phyloP scores from a whole-genome alignment of 2,113 vertebrate genomes.

The Castor canadensis region DNA sequence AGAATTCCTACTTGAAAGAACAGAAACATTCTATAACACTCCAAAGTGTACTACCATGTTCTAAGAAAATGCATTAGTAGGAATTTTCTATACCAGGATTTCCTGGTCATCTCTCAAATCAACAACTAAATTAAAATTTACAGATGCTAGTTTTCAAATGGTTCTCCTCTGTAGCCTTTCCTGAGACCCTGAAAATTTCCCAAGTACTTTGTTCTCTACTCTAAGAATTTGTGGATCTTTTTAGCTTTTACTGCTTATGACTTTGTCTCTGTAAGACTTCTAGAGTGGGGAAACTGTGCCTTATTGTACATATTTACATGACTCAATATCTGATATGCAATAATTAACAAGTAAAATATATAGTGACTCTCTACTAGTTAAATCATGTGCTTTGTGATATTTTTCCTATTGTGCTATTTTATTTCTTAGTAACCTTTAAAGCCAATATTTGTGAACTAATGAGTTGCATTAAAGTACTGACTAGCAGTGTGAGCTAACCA shows the following conservation, averaged over 20 bases:
- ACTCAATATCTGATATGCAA: neutral
- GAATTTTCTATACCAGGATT: neutral
- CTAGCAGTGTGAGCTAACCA: neutral
- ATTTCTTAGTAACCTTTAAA: slow-evolving; percentile 24
- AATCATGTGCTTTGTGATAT: neutral
- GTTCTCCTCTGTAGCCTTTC: neutral
- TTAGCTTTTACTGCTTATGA: too few species aligned
- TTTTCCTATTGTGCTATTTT: neutral
- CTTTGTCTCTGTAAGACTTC: too few species aligned
- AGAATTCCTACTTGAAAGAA: neutral
- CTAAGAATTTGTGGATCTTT: neutral
- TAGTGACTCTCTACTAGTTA: neutral
- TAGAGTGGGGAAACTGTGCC: neutral
- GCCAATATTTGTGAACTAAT: neutral
- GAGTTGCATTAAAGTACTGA: neutral
- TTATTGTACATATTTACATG: neutral
- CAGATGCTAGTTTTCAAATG: neutral
- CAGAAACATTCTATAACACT: neutral
- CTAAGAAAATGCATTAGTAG: neutral
- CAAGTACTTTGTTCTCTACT: neutral
- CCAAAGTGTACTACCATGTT: neutral
- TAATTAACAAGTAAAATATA: slow-evolving; percentile 25
- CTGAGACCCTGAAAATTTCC: neutral
- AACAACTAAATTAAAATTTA: slow-evolving; percentile 16
- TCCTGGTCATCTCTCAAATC: slow-evolving; percentile 12